Conservation (phyloP, 2,888 invertebrate genomes). For the Lasioglossum marginatum region DNA sequence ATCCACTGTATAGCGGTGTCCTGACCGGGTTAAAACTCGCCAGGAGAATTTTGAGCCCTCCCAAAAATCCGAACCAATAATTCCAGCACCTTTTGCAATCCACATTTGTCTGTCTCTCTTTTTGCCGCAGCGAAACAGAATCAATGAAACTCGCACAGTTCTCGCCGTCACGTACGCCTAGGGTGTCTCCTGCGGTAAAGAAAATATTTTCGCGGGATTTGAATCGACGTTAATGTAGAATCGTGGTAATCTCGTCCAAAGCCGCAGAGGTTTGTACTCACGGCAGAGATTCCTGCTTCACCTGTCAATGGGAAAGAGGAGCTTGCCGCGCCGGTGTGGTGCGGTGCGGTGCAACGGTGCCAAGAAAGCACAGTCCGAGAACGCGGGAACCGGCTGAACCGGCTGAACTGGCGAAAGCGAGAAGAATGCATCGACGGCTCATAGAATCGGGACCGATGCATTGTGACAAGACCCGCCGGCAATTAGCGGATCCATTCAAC, state of each 20-base stretch:
- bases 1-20: background rate
- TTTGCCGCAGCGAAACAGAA: background rate
- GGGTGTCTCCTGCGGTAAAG: slow-evolving; percentile 43
- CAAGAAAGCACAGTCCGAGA: slow-evolving; percentile 62
- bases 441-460: slow-evolving; percentile 69
- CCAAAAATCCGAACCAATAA: background rate
- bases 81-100: background rate
- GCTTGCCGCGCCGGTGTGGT: slow-evolving; percentile 10
- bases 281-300: slow-evolving; percentile 32
- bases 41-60: background rate
- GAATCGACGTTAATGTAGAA: slow-evolving; percentile 64
- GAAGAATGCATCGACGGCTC: slow-evolving; percentile 57
- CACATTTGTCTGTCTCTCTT: background rate
- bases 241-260: slow-evolving; percentile 63
- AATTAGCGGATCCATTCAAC: slow-evolving; percentile 74
- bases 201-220: slow-evolving; percentile 62
- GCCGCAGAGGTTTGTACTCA: slow-evolving; percentile 36
- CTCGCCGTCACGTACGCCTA: background rate
- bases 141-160: background rate
- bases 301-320: slow-evolving; percentile 39
- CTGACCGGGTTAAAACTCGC: background rate
- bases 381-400: slow-evolving; percentile 24
- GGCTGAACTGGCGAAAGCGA: slow-evolving; percentile 46
- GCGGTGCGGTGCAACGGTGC: slow-evolving; percentile 30
- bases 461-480: slow-evolving; percentile 72